Percentiles rank a stretch among this genome's conserved stretches.
These are phyloP conservation scores for Zingel zingel DNA, from an alignment of 2,113 vertebrate species.

Conservation along the genomic window DNA sequence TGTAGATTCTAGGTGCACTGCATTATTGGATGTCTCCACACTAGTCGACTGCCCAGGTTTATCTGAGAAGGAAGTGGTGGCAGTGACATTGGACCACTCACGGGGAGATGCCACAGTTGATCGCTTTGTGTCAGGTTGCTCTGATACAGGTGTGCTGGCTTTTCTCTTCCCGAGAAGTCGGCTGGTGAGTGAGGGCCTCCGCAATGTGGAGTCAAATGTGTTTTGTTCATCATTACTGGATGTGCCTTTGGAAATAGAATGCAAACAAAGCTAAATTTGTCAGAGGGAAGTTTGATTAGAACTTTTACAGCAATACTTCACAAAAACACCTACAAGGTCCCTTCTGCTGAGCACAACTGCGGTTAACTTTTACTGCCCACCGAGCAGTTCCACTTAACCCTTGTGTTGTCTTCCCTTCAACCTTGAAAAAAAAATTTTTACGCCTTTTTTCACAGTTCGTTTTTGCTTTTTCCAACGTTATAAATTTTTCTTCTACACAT, in stretches of 20 bases:
- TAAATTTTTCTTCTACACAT: no score
- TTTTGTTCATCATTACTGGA: slow-evolving; percentile 38
- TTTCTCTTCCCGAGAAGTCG: slow-evolving; percentile 77
- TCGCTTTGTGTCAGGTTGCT: slow-evolving; percentile 59
- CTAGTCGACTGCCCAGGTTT: neutral
- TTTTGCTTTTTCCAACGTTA: no score
- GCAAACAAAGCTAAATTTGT: slow-evolving; percentile 11
- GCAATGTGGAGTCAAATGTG: neutral
- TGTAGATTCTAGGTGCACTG: slow-evolving; percentile 10
- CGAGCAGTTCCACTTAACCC: neutral
- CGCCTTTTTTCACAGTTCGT: no score
- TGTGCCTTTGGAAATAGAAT: slow-evolving; percentile 50
- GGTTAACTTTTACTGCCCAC: neutral
- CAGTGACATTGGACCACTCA: neutral
- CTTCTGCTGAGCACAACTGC: neutral
- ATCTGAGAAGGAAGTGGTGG: slow-evolving; percentile 47
- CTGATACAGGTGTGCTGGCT: slow-evolving; percentile 51
- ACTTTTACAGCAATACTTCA: slow-evolving; percentile 4
- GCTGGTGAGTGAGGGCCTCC: slow-evolving; percentile 53
- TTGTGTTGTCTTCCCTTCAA: no score
- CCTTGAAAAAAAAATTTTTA: no score
- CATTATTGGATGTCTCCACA: neutral
- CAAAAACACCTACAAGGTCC: neutral
- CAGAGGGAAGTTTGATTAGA: neutral
- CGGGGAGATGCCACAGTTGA: neutral